Evolutionary conservation across 2,797 vertebrate species (phyloP).

Genomic region (Eleutherodactylus coqui): DNA sequence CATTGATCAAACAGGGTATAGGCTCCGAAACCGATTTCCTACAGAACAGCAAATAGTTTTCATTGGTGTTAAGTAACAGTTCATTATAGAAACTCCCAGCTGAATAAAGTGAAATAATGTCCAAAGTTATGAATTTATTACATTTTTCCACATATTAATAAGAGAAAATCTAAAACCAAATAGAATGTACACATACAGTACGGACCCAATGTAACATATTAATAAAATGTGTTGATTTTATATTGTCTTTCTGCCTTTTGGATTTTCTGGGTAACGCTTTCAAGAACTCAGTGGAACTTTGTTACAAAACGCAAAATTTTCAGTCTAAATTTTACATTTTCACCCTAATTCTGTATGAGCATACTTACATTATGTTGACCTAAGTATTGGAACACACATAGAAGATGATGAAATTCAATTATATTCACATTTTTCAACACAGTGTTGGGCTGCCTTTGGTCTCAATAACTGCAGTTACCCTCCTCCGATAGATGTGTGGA

Average conservation of each 20-base stretch:
- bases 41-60: not conserved
- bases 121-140: not conserved
- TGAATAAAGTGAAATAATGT: not conserved
- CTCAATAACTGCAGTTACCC: too few relatives aligned
- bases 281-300: not conserved
- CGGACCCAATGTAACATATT: not conserved
- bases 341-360: not conserved
- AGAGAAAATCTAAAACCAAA: not conserved
- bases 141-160: not conserved
- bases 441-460: too few relatives aligned
- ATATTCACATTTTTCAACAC: too few relatives aligned
- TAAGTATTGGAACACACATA: too few relatives aligned
- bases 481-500: too few relatives aligned
- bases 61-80: slow-evolving; percentile 22
- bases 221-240: not conserved
- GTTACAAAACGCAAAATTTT: not conserved
- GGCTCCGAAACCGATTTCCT: not conserved
- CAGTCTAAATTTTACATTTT: not conserved
- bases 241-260: not conserved
- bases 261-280: not conserved
- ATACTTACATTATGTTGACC: not conserved
- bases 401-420: too few relatives aligned
- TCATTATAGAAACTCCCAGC: slow-evolving; percentile 14
- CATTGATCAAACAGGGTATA: not conserved
- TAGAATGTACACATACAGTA: not conserved